Base-by-base conservation (phyloP, 1,140 invertebrate species). In the Daktulosphaira vitifoliae region DNA sequence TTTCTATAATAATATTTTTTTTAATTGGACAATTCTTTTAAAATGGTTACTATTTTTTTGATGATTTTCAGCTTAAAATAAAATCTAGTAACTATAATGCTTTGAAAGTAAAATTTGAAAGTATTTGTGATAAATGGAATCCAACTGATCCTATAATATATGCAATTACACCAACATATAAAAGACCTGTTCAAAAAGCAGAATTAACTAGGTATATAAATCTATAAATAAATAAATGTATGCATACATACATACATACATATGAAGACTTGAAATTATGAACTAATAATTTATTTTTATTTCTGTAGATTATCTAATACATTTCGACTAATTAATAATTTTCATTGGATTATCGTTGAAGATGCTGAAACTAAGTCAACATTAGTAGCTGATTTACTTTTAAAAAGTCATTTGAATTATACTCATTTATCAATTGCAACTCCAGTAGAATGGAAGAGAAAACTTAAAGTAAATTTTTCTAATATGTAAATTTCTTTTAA, bases 271-370 rank as follows among this genome's bases (percentile, higher is more conserved):
- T 39, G 38, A 39, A 39, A 9, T n/a, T 9, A 39, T 39, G 44
- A 22, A 5, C 15, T 20, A 6, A 6, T 33, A 33, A 33, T 33
- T 33, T 33, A 6, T 33, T 48, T 33, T 26, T 68, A 65, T 65
- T 53, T 67, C 70, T 72, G 16, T 67, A 84, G 93, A 71, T 77
- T 98, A 8, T 88, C 89, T 3, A 90, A 98, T 73, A 91, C 94
- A 0, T 83, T 99, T 65, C 81, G 87, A 70, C 81, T 91, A 66
- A 82, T 96, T 26, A 85, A 87, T 56, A 90, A 92, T 73, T 80
- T 98, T 62, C 93, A 98, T 74, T 98, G 96, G 96, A 90, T 98
- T 69, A 75, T 98, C 38, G 81, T 98, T 9, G 96, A 98, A 78
- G 96, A 98, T 76, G 78, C 89, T 0, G 76, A 80, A 3, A 75